phyloP scores from a whole-genome alignment of 2,888 invertebrate species.

The Andrena dorsata region DNA sequence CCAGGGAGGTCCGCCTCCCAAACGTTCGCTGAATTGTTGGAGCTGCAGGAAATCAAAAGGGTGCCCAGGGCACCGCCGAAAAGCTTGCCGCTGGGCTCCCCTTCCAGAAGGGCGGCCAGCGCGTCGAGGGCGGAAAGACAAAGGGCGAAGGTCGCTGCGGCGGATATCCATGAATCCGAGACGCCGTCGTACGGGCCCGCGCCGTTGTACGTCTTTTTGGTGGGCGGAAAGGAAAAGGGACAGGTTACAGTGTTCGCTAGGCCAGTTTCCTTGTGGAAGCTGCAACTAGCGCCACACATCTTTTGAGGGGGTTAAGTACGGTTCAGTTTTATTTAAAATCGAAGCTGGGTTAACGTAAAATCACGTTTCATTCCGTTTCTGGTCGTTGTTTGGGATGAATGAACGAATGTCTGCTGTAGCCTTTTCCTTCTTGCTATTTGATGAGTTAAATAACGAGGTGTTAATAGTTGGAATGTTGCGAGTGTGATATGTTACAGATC shows the following conservation, averaged over 20 bases:
- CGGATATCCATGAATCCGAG: slow-evolving; percentile 77
- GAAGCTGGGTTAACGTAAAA: neutral
- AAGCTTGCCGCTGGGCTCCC: slow-evolving; percentile 85
- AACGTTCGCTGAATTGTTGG: slow-evolving; percentile 82
- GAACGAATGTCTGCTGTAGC: too few relatives aligned
- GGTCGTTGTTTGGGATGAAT: neutral
- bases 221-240: slow-evolving; percentile 93
- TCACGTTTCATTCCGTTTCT: slow-evolving; percentile 3
- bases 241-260: slow-evolving; percentile 91
- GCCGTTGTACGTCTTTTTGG: slow-evolving; percentile 89
- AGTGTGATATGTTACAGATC: neutral
- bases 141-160: slow-evolving; percentile 80
- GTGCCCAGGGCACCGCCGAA: slow-evolving; percentile 85
- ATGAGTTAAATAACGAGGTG: neutral
- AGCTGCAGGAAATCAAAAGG: slow-evolving; percentile 82
- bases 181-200: slow-evolving; percentile 85
- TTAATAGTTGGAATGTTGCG: neutral
- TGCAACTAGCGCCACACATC: slow-evolving; percentile 87
- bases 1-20: slow-evolving; percentile 83
- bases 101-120: slow-evolving; percentile 86
- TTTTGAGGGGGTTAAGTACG: slow-evolving; percentile 72
- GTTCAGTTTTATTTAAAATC: neutral
- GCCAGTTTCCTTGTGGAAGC: slow-evolving; percentile 92
- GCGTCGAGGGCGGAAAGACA: slow-evolving; percentile 87
- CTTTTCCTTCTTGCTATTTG: neutral